These are phyloP conservation scores for Taphrorychus bicolor DNA, from an alignment of 2,888 invertebrate species.

Conservation along the genomic window DNA sequence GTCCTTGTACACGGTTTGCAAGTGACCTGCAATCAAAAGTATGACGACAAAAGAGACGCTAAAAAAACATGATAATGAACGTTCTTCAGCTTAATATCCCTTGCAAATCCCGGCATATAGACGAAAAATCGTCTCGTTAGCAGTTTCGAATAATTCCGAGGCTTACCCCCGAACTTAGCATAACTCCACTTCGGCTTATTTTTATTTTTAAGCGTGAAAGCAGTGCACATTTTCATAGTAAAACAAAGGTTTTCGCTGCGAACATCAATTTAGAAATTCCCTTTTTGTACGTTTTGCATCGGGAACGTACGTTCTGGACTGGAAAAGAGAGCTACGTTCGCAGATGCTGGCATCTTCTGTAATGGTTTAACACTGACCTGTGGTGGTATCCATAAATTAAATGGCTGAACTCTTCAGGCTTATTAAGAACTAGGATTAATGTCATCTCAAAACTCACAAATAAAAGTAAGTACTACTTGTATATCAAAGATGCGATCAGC, in stretches of 20 bases:
- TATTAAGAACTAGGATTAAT: no score
- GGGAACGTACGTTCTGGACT: constrained; percentile 5
- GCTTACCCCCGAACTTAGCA: background rate
- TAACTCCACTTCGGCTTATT: background rate
- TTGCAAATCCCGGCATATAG: background rate
- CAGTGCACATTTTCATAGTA: constrained; percentile 15
- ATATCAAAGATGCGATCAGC: no score
- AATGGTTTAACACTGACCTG: no score
- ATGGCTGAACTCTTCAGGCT: no score
- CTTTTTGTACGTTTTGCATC: constrained; percentile 19
- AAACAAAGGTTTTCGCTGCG: constrained; percentile 18
- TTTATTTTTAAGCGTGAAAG: constrained; percentile 18
- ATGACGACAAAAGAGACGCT: no score
- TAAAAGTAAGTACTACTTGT: no score
- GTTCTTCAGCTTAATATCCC: background rate
- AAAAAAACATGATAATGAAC: no score
- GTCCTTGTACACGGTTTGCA: no score
- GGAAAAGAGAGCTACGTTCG: background rate
- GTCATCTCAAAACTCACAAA: no score
- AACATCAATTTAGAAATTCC: constrained; percentile 19
- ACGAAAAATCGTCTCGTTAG: background rate
- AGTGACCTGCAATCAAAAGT: no score
- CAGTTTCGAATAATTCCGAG: background rate
- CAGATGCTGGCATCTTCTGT: background rate
- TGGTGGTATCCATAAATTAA: no score